Percentiles rank a stretch among this genome's conserved stretches.
These are phyloP conservation scores for Acanthosepion esculentum DNA, from an alignment of 2,888 invertebrate species.

Conservation along the genomic window DNA sequence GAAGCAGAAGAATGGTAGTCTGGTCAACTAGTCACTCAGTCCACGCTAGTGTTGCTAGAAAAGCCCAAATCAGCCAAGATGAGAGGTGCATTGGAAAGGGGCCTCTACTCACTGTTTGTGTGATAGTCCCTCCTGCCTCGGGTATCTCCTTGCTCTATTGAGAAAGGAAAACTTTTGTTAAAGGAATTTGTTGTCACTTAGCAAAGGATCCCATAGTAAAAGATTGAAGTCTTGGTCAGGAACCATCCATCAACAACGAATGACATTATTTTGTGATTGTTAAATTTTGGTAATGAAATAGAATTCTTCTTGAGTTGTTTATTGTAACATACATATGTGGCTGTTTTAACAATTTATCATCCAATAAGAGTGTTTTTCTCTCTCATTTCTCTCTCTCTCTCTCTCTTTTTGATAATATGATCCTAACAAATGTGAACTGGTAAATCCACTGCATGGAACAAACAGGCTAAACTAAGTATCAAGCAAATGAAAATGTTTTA, in stretches of 20 bases:
- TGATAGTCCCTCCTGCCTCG: conserved; percentile 37
- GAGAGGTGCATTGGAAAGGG: conserved; percentile 47
- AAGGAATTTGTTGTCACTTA: conserved; percentile 35
- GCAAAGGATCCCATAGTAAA: background rate
- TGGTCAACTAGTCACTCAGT: conserved; percentile 38
- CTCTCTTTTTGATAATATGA: background rate
- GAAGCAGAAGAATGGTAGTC: background rate
- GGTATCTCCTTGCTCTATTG: conserved; percentile 46
- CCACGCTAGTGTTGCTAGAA: conserved; percentile 46
- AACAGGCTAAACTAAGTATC: background rate
- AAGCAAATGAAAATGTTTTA: background rate
- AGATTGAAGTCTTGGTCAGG: background rate
- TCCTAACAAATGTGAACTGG: conserved; percentile 15
- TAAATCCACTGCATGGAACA: background rate
- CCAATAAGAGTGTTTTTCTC: no score
- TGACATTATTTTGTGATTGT: background rate
- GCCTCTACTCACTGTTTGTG: conserved; percentile 44
- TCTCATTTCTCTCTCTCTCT: background rate
- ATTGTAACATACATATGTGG: background rate
- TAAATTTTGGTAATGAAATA: background rate
- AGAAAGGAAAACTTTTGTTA: conserved; percentile 46
- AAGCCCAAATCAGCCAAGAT: conserved; percentile 47
- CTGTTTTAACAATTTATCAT: background rate
- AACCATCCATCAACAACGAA: background rate
- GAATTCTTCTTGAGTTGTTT: background rate